phyloP scores from a whole-genome alignment of 53 echinoderm and acorn worm genomes.

The Echinometra lucunter region DNA sequence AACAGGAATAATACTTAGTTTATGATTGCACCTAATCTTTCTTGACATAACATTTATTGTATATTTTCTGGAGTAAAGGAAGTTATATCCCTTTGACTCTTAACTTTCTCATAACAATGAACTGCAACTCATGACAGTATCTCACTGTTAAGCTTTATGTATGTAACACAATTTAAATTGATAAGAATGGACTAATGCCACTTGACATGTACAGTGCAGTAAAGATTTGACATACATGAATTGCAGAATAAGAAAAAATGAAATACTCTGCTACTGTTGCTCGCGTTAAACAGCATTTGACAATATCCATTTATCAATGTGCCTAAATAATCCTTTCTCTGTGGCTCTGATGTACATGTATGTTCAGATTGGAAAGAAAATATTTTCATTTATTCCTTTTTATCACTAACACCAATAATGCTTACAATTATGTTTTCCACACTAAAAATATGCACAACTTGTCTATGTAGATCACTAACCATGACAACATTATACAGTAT shows the following conservation, averaged over 20 bases:
- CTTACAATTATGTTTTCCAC: neutral
- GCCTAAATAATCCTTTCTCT: neutral
- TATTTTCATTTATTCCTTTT: neutral
- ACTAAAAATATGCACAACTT: constrained; percentile 4
- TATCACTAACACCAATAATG: neutral
- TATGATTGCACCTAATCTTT: constrained; percentile 31
- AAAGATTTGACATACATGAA: neutral
- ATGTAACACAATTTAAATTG: too few species aligned
- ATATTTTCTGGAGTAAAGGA: neutral
- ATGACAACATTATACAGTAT: constrained; percentile 14
- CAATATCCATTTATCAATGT: neutral
- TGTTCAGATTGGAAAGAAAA: neutral
- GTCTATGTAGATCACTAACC: neutral
- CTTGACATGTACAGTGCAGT: too few species aligned
- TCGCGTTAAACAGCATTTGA: neutral
- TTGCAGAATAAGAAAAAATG: neutral
- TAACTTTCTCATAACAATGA: too few species aligned
- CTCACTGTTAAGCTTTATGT: neutral
- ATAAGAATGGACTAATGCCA: too few species aligned
- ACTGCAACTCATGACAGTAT: neutral
- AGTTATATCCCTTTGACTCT: neutral
- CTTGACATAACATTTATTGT: too few species aligned
- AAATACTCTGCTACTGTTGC: too few species aligned
- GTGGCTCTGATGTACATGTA: neutral
- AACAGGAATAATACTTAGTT: neutral